phyloP scores from a whole-genome alignment of 2,113 vertebrate species.

The Ophiodon elongatus region DNA sequence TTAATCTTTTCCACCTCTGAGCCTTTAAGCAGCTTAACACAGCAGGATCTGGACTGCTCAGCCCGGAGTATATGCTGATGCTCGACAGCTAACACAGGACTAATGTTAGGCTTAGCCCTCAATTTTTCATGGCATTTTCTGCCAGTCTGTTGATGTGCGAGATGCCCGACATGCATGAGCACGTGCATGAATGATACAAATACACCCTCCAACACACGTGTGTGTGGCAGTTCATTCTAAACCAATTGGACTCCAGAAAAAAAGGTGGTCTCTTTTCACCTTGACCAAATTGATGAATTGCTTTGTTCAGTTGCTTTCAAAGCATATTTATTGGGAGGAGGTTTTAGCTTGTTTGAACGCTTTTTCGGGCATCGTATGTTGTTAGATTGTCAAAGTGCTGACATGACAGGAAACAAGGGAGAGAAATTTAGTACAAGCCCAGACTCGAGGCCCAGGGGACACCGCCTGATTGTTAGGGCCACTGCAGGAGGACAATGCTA shows the following conservation, averaged over 20 bases:
- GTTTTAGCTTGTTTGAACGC: background rate
- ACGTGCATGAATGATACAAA: background rate
- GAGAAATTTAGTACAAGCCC: background rate
- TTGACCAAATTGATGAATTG: background rate
- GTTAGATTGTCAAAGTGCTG: background rate
- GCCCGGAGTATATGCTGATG: slow-evolving; percentile 26
- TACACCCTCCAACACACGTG: background rate
- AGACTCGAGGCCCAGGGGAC: background rate
- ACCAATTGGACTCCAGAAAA: background rate
- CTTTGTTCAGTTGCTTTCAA: background rate
- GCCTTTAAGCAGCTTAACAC: slow-evolving; percentile 80
- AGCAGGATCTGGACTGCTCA: slow-evolving; percentile 53
- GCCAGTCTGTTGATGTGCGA: slow-evolving; percentile 34
- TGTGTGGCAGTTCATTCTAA: background rate
- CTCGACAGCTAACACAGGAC: slow-evolving; percentile 44
- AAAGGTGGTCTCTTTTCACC: background rate
- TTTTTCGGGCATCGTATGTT: background rate
- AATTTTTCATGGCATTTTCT: slow-evolving; percentile 64
- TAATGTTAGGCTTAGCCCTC: slow-evolving; percentile 62
- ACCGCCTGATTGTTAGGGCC: background rate
- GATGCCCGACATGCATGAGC: background rate
- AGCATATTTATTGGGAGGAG: background rate
- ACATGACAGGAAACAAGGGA: background rate
- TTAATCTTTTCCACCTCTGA: slow-evolving; percentile 58
- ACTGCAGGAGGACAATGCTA: background rate